Percentiles rank a stretch among this genome's conserved stretches.
Evolutionary conservation across 2,113 vertebrate genomes (phyloP).

Genomic region (Pleuronectes platessa): DNA sequence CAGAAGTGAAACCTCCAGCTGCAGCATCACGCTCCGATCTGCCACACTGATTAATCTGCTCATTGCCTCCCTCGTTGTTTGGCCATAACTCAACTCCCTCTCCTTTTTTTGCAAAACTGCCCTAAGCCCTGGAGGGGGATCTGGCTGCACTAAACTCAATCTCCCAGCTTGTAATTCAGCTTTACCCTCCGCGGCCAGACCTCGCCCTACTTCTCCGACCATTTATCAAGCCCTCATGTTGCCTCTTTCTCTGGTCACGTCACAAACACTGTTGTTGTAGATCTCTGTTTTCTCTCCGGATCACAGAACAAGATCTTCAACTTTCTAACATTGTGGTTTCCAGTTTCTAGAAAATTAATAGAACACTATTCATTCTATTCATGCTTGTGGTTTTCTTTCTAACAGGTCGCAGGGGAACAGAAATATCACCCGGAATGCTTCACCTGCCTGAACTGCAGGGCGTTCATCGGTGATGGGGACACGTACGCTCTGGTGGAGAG

Average conservation of each 20-base stretch:
- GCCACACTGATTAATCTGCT: slow-evolving; percentile 58
- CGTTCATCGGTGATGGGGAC: slow-evolving; percentile 96
- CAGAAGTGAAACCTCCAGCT: slow-evolving; percentile 10
- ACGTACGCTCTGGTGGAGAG: slow-evolving; percentile 96
- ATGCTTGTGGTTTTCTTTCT: neutral
- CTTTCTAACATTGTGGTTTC: neutral
- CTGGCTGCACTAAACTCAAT: slow-evolving; percentile 65
- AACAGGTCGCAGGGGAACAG: slow-evolving; percentile 95
- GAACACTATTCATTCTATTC: neutral
- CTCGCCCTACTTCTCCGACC: slow-evolving; percentile 46
- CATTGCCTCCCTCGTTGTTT: slow-evolving; percentile 48
- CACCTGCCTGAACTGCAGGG: slow-evolving; percentile 90
- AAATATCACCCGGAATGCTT: slow-evolving; percentile 99
- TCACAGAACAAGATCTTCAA: slow-evolving; percentile 14
- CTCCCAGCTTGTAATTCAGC: slow-evolving; percentile 31
- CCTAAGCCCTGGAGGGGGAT: slow-evolving; percentile 51
- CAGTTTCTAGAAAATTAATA: neutral
- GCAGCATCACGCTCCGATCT: slow-evolving; percentile 34
- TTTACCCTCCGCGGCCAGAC: slow-evolving; percentile 42
- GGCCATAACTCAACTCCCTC: slow-evolving; percentile 64
- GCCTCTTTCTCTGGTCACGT: slow-evolving; percentile 11
- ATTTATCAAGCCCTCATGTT: slow-evolving; percentile 29
- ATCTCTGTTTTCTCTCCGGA: neutral
- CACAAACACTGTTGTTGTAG: neutral
- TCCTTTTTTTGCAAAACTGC: slow-evolving; percentile 62